A percentile compares a stretch with the other conserved stretches of the same genome.
These are phyloP conservation scores for Odontothrips loti DNA, from an alignment of 2,888 invertebrate species.

Conservation along the genomic window DNA sequence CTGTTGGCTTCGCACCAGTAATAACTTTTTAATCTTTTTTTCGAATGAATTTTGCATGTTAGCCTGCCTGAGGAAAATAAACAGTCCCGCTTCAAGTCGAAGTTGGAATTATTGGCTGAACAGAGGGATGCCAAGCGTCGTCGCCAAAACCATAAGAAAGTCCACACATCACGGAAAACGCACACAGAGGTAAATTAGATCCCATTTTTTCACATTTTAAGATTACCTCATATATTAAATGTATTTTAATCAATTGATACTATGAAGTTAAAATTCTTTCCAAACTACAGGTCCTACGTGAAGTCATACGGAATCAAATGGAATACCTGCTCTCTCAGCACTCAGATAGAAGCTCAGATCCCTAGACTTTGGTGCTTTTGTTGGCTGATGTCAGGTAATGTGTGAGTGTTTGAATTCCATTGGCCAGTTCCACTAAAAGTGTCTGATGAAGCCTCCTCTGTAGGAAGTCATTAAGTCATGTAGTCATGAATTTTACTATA, in stretches of 20 bases:
- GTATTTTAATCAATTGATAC: background rate
- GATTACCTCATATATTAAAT: background rate
- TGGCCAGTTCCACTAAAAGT: background rate
- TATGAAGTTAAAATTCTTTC: background rate
- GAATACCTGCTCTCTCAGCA: background rate
- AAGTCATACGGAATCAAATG: conserved; percentile 1
- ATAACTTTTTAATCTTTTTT: background rate
- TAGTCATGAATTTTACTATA: background rate
- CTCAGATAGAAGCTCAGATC: background rate
- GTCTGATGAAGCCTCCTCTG: background rate
- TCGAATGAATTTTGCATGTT: background rate
- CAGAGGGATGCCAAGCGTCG: conserved; percentile 9
- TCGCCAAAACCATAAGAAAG: background rate
- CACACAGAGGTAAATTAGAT: background rate
- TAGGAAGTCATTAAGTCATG: background rate
- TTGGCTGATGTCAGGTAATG: background rate
- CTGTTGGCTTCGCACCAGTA: no score
- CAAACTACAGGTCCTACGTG: background rate
- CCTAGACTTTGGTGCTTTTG: background rate
- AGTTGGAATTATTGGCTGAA: background rate
- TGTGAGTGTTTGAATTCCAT: background rate
- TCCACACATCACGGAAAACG: conserved; percentile 8
- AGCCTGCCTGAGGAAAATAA: background rate
- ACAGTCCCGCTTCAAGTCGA: background rate
- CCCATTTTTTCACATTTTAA: background rate